These are phyloP conservation scores for Melanerpes aurifrons DNA, from an alignment of 2,113 vertebrate genomes.

Conservation along the genomic window DNA sequence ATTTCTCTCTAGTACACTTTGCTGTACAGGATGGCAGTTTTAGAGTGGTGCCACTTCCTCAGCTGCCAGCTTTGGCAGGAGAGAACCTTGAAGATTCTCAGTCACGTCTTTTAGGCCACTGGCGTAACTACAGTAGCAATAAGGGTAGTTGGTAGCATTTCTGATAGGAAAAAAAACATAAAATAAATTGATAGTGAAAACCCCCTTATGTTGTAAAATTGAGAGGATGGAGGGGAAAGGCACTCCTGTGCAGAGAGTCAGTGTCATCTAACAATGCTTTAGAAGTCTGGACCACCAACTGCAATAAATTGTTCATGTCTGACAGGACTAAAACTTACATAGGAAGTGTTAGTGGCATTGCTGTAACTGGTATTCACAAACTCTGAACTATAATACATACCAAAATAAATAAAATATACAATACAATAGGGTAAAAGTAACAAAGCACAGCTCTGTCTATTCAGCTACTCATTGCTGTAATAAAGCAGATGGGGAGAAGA, in stretches of 20 bases:
- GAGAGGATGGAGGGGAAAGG: not conserved
- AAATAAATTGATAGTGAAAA: not conserved
- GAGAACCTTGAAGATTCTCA: not conserved
- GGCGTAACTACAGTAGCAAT: not conserved
- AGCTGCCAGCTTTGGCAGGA: not conserved
- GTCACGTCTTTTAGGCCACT: not conserved
- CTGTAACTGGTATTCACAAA: not conserved
- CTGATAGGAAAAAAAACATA: not conserved
- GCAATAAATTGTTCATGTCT: not conserved
- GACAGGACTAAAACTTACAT: not conserved
- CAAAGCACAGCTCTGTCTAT: not conserved
- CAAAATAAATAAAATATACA: not conserved
- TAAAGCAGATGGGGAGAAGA: not conserved
- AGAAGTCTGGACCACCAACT: not conserved
- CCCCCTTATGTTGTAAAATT: rapidly evolving
- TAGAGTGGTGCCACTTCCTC: not conserved
- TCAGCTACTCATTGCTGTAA: not conserved
- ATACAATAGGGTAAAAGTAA: not conserved
- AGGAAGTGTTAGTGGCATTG: not conserved
- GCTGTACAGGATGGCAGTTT: not conserved
- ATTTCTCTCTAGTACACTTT: not conserved
- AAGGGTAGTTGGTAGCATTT: not conserved
- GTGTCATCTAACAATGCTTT: not conserved
- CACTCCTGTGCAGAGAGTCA: not conserved
- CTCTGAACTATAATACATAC: not conserved